Base-by-base conservation (phyloP, 2,113 vertebrate species). In the Picathartes gymnocephalus region DNA sequence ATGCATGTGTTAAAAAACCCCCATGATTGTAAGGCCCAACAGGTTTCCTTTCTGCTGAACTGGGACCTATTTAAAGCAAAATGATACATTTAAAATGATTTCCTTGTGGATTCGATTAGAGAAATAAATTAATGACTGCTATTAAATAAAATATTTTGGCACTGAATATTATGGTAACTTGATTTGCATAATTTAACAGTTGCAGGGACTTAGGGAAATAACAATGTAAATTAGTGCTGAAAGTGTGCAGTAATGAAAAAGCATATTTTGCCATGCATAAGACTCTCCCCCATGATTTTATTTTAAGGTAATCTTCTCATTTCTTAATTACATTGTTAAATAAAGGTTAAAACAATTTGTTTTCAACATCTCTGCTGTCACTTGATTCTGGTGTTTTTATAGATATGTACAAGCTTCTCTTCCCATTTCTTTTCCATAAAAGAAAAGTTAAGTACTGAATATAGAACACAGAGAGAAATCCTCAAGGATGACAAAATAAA, bases 141-240 rank as follows among this genome's bases (percentile, higher is more conserved):
- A 94, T 97, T 97, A 94, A 96, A 97, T 97, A 97, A 97, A 97
- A 96, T 92, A 95, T 96, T 96, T 94, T 88, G 71, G 68, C 74
- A 92, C 81, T 83, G 95, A 91, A 86, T 94, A 94, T 91, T 95
- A 93, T 85, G 74, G 91, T 58, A 96, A 81, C 68, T 95, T 90
- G 66, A 96, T 95, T 96, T 97, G 87, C 95, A 96, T 96, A 96
- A 95, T 95, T 95, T 95, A 97, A 92, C 93, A 93, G 92, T 96
- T 88, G 93, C 87, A 94, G 81, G 74, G 90, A 95, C 84, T 96
- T 94, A 47, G 35, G 90, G 94, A 97, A 95, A 96, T 95, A 97
- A 96, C 86, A 96, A 91, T 92, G 89, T 79, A 96, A 96, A 95
- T 95, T 69, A 96, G 73, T 1, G 2, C 74, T 93, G 62, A 69